Evolutionary conservation across 2,797 vertebrate species (phyloP).

Genomic region (Protonibea diacanthus): DNA sequence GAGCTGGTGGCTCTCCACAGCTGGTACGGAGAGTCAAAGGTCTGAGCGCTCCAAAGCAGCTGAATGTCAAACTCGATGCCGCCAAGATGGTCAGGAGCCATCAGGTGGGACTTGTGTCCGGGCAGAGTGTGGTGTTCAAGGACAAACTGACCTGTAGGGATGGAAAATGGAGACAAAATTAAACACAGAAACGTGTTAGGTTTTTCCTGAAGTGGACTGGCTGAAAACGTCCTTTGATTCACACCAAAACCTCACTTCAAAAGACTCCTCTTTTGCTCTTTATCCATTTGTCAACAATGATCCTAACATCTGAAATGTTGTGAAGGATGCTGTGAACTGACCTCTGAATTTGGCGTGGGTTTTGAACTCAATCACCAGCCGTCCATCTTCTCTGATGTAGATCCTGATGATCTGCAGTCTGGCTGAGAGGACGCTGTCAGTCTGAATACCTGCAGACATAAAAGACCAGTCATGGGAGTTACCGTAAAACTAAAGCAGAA

Average conservation of each 20-base stretch:
- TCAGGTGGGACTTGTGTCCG: slow-evolving; percentile 90
- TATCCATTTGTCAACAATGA: background rate
- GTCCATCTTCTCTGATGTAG: slow-evolving; percentile 96
- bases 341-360: slow-evolving; percentile 99
- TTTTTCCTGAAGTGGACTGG: background rate
- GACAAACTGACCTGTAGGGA: slow-evolving; percentile 93
- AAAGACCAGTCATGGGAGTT: slow-evolving; percentile 4
- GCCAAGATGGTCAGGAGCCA: slow-evolving; percentile 95
- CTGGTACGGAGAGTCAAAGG: slow-evolving; percentile 96
- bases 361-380: slow-evolving; percentile 98
- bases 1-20: slow-evolving; percentile 98
- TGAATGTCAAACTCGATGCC: slow-evolving; percentile 96
- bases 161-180: background rate
- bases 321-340: slow-evolving; percentile 46
- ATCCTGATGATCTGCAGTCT: slow-evolving; percentile 97
- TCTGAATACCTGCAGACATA: slow-evolving; percentile 92
- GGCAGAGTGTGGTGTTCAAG: slow-evolving; percentile 97
- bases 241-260: background rate
- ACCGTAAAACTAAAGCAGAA: background rate
- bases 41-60: slow-evolving; percentile 96
- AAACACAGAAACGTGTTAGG: background rate
- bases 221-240: background rate
- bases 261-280: background rate
- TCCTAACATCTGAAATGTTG: background rate
- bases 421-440: slow-evolving; percentile 96